A percentile compares a stretch with the other conserved stretches of the same genome.
phyloP scores from a whole-genome alignment of 2,797 vertebrate species.

The Clarias platycephalus region DNA sequence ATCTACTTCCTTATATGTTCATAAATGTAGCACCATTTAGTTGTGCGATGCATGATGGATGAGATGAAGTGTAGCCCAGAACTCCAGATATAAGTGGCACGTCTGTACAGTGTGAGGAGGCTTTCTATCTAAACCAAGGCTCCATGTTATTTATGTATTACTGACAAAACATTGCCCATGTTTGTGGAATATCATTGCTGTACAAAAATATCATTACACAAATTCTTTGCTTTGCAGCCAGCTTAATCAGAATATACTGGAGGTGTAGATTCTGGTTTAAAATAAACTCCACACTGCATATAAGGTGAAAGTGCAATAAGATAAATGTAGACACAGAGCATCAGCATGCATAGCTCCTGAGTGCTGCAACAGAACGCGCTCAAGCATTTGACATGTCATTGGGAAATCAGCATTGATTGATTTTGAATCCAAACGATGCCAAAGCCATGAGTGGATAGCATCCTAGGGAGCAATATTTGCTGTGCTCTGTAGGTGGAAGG shows the following conservation, averaged over 20 bases:
- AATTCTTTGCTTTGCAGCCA: neutral
- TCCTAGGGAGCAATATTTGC: neutral
- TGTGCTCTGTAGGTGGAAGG: neutral
- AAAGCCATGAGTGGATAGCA: neutral
- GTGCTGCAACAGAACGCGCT: neutral
- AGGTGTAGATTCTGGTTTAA: neutral
- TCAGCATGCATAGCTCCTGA: neutral
- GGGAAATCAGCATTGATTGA: neutral
- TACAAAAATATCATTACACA: neutral
- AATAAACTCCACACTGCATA: neutral
- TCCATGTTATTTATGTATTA: neutral
- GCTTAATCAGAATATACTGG: neutral
- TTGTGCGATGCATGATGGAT: constrained; percentile 15
- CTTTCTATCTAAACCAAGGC: neutral
- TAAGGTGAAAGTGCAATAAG: neutral
- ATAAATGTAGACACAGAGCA: neutral
- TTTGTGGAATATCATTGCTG: neutral
- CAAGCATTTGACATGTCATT: neutral
- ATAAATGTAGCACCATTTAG: constrained; percentile 7
- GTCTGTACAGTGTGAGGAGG: neutral
- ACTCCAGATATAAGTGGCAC: constrained; percentile 1
- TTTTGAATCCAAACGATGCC: neutral
- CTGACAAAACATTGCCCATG: neutral
- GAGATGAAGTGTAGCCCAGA: constrained; percentile 13
- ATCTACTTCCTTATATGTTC: constrained; percentile 21